Percentiles rank a stretch among this genome's conserved stretches.
phyloP scores from a whole-genome alignment of 2,113 vertebrate species.

The Regulus satrapa region DNA sequence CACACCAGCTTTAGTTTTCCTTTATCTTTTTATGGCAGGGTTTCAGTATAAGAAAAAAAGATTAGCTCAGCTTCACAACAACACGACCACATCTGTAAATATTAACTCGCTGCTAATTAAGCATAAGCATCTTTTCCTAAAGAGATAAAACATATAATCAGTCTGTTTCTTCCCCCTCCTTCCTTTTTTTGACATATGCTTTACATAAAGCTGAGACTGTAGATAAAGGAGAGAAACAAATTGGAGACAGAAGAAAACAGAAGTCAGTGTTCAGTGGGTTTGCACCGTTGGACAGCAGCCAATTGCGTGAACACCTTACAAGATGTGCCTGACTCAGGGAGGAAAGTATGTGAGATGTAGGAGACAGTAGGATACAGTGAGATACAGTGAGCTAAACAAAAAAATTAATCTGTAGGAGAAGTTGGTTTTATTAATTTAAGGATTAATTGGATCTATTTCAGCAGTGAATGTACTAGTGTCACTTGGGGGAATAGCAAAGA shows the following conservation, averaged over 20 bases:
- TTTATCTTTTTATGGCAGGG: background rate
- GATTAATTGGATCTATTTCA: background rate
- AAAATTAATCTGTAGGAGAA: background rate
- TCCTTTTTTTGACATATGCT: background rate
- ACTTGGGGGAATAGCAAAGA: background rate
- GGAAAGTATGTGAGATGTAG: background rate
- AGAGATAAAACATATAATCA: background rate
- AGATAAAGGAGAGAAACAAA: background rate
- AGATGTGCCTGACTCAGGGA: background rate
- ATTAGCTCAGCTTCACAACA: background rate
- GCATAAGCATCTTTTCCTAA: background rate
- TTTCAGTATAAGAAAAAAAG: background rate
- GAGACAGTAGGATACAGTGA: background rate
- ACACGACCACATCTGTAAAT: background rate
- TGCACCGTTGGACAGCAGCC: background rate
- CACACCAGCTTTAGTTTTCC: background rate
- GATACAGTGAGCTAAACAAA: background rate
- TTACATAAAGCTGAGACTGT: background rate
- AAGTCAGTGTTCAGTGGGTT: background rate
- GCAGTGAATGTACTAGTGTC: background rate
- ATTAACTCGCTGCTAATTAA: background rate
- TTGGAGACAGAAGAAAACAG: background rate
- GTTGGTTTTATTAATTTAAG: background rate
- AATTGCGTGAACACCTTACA: background rate
- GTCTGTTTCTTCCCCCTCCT: background rate